Base-by-base conservation (phyloP, 1,140 invertebrate species). In the Drosophila kikkawai region DNA sequence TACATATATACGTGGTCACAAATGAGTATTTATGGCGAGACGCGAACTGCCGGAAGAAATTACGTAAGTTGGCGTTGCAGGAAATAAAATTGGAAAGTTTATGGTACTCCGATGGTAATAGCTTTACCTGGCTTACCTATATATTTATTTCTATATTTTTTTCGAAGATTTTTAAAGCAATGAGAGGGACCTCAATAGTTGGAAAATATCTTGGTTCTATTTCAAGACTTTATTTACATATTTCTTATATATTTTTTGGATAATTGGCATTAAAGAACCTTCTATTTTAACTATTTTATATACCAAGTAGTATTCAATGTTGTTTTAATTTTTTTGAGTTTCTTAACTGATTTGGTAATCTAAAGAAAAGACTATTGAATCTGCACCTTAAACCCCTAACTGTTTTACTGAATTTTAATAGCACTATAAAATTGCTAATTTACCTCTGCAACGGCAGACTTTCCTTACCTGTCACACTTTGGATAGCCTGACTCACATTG, bases 41-140 rank as follows among this genome's bases (percentile, higher is more conserved):
- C n/a, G 15, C 17, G 15, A 61, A n/a, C 9, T 61, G 58, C 32
- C 58, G 44, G 58, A 61, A 36, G 13, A 47, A 41, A 63, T 55
- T 55, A 37, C 34, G 51, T 55, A 13, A n/a, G n/a, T 48, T 48
- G 36, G 9, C 34, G 63, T 17, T 32, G 22, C 15, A 47, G 22
- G 11, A 55, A 76, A 77, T 84, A 76, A 84, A 77, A 63, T 69
- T 36, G 34, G 47, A 60, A 64, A 48, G 48, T 80, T 80, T 83
- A 83, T 68, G 53, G 45, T 9, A n/a, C 47, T 17, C 19, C 39
- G n/a, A 37, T 61, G 17, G 32, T 60, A 48, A 37, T 37, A 22
- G 7, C 17, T 55, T 37, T 55, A 15, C 17, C 53, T 22, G 5
- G 11, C 51, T 44, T n/a, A 37, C 15, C 22, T 39, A 55, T 55